Base-by-base conservation (phyloP, 2,888 invertebrate genomes). In the Elysia crispata region DNA sequence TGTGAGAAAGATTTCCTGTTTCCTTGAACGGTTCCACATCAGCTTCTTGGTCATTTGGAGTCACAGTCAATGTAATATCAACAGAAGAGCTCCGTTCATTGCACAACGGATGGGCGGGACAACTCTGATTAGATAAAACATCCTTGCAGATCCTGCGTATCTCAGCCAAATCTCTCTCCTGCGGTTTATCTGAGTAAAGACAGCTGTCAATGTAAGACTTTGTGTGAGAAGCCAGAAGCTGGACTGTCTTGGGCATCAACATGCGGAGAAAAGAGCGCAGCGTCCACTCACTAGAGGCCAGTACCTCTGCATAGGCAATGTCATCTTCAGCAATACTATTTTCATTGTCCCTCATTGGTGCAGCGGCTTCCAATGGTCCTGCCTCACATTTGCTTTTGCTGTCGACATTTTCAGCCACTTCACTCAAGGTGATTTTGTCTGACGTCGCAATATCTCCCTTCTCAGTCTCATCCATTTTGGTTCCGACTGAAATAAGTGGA, bases 191-290 rank as follows among this genome's bases (percentile, higher is more conserved):
- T 8, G 77, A 62, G 15, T 60, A 41, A 18, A 77, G 50, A 41
- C 69, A 77, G 54, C 60, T 60, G 50, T 77, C n/a, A 5, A 77
- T 77, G 77, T 77, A 77, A 5, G 77, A 77, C 23, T 77, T 77
- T 3, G 77, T 77, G 30, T 77, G 77, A 20, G 77, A 72, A 6
- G 77, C 77, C 28, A 77, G 20, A n/a, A 57, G 23, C 50, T 77
- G 77, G 1, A 77, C 77, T 0, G 77, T 77, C 11, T 33, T 31
- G 1, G 77, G 77, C 18, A 77, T 25, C 20, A 77, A 20, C 72
- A 72, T 72, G 25, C 41, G 60, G 20, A 77, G 23, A 28, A 77
- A 60, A 0, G 62, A 33, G 25, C 72, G 70, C 11, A 77, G 41
- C 28, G 50, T 72, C 77, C 77, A 77, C 18, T 23, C 62, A 49